phyloP scores from a whole-genome alignment of 1,140 invertebrate genomes.

The Drosophila setifemur region DNA sequence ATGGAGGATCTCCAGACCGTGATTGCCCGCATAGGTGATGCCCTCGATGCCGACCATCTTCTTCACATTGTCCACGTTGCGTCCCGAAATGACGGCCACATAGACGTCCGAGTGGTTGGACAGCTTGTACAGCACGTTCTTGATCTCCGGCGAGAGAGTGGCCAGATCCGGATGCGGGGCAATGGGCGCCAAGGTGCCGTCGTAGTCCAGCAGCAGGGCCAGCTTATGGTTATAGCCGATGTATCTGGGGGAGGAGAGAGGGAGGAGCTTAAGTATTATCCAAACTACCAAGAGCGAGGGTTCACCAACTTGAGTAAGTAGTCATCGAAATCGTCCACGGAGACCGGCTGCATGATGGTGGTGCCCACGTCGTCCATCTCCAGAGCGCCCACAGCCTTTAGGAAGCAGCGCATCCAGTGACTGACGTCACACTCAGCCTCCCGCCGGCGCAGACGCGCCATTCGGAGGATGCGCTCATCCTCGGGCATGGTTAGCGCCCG shows the following conservation, averaged over 20 bases:
- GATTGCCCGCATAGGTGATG: constrained; percentile 95
- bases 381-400: constrained; percentile 92
- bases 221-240: constrained; percentile 93
- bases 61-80: constrained; percentile 94
- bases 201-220: constrained; percentile 93
- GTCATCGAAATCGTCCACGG: constrained; percentile 93
- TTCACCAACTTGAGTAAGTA: constrained; percentile 89
- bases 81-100: constrained; percentile 93
- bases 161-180: constrained; percentile 95
- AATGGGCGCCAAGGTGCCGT: constrained; percentile 94
- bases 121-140: constrained; percentile 91
- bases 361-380: constrained; percentile 92
- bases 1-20: constrained; percentile 93
- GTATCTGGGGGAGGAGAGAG: constrained; percentile 85
- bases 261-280: not conserved
- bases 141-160: constrained; percentile 91
- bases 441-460: constrained; percentile 91
- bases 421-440: constrained; percentile 93
- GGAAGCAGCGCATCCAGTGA: constrained; percentile 94
- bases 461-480: constrained; percentile 92
- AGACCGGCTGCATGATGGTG: constrained; percentile 92
- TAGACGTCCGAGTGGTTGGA: constrained; percentile 94
- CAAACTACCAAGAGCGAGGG: not conserved
- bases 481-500: constrained; percentile 94
- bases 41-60: constrained; percentile 95